Base-by-base conservation (phyloP, 2,888 invertebrate species). In the Rhaphigaster nebulosa region DNA sequence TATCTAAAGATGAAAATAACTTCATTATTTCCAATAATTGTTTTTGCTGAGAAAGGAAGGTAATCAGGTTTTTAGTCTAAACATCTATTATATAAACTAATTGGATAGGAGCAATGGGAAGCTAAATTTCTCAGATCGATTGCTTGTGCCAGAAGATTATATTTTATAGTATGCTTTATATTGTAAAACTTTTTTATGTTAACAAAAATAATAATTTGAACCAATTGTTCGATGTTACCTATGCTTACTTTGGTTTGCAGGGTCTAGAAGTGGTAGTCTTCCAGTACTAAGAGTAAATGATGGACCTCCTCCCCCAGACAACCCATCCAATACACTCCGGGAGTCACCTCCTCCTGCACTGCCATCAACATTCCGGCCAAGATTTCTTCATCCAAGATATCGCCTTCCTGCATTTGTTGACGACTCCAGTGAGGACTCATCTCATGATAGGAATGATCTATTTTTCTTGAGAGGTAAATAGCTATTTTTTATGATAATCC, bases 231-330 rank as follows among this genome's bases (percentile, higher is more conserved):
- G n/a, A n/a, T n/a, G n/a, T n/a, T n/a, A n/a, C n/a, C n/a, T n/a
- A n/a, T n/a, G n/a, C n/a, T 45, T 45, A 45, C 1, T 54, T 56
- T 91, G 45, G 26, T n/a, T 15, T n/a, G n/a, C 84, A 84, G 84
- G 80, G 80, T 45, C 41, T 12, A 84, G 84, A 52, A 23, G 87
- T 45, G 50, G 87, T 38, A 90, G 87, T 26, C 70, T 95, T 92
- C 96, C 96, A 3, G 93, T 95, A 23, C 95, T 96, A 92, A 95
- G 95, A 92, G 95, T 96, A 56, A 96, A 96, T 92, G 96, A 96
- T 92, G 94, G 95, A n/a, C 95, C 93, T 23, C 94, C 94, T n/a
- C 92, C 91, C 18, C 90, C 91, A 18, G 91, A 91, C 76, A 88
- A 54, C 20, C 92, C 91, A 23, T 23, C 87, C 54, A 41, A n/a